Percentiles rank a stretch among this genome's conserved stretches.
Conservation (phyloP, 1,140 invertebrate genomes). For the Drosophila equinoxialis region DNA sequence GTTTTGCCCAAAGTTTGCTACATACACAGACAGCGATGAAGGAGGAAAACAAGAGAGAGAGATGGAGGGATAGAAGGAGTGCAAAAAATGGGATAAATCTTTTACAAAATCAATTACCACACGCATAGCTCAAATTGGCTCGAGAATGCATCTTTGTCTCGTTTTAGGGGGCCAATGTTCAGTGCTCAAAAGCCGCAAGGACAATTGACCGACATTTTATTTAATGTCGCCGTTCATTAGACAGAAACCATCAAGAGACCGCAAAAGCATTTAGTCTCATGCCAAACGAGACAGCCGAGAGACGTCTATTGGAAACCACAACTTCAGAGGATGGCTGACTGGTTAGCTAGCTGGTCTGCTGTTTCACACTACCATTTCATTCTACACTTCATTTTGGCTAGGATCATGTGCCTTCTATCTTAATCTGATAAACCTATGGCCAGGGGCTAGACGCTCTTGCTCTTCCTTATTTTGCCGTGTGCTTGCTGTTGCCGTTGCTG, state of each 20-base stretch:
- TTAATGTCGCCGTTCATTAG: constrained; percentile 79
- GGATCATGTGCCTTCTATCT: constrained; percentile 75
- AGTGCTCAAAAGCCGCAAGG: constrained; percentile 64
- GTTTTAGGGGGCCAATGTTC: constrained; percentile 43
- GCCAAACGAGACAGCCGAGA: constrained; percentile 30
- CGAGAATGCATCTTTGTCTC: constrained; percentile 1
- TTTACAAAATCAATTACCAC: constrained; percentile 69
- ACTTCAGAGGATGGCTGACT: constrained; percentile 59
- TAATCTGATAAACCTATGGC: constrained; percentile 77
- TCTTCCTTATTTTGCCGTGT: neutral
- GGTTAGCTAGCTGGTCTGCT: constrained; percentile 3
- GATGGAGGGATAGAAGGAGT: neutral
- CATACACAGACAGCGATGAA: constrained; percentile 34
- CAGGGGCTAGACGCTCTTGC: constrained; percentile 18
- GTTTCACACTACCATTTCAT: neutral
- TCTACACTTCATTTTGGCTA: neutral
- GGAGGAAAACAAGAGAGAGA: neutral
- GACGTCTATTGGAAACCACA: constrained; percentile 33
- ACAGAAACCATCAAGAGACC: constrained; percentile 53
- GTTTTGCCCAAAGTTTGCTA: constrained; percentile 34
- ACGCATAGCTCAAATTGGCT: constrained; percentile 44
- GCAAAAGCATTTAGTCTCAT: constrained; percentile 60
- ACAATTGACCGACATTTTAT: constrained; percentile 80
- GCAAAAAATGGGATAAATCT: neutral
- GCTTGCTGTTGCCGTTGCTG: constrained; percentile 22